Conservation (phyloP, 1,140 invertebrate genomes). For the Gonatopus flavifemur region DNA sequence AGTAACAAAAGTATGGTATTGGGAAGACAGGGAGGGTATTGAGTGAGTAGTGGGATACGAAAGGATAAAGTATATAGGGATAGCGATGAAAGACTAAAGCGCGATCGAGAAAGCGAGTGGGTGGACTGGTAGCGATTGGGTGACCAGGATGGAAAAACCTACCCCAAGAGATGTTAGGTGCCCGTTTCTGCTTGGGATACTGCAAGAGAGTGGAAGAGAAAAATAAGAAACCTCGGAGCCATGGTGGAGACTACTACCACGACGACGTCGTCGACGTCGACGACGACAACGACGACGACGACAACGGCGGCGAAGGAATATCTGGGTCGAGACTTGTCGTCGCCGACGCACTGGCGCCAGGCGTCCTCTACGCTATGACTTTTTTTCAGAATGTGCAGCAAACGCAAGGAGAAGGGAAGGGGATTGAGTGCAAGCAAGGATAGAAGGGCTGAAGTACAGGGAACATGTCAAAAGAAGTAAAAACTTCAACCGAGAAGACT, state of each 20-base stretch:
- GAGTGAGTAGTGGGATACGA: too few species aligned
- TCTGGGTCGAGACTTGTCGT: slow-evolving; percentile 56
- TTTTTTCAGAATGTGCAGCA: slow-evolving; percentile 32
- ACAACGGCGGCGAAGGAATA: slow-evolving; percentile 38
- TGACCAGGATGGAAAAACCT: slow-evolving; percentile 38
- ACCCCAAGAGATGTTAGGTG: slow-evolving; percentile 35
- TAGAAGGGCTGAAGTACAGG: slow-evolving; percentile 10
- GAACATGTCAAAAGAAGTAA: slow-evolving; percentile 28
- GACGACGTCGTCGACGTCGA: slow-evolving; percentile 21
- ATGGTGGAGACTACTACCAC: slow-evolving; percentile 34
- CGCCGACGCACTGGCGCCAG: slow-evolving; percentile 53
- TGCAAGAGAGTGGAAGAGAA: slow-evolving; percentile 41
- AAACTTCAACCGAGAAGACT: slow-evolving; percentile 12
- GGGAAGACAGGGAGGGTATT: too few species aligned
- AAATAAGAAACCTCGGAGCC: slow-evolving; percentile 44
- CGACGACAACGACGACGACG: slow-evolving; percentile 25
- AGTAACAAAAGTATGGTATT: too few species aligned
- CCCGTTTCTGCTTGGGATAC: background rate
- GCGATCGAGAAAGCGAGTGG: background rate
- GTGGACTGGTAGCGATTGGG: slow-evolving; percentile 6
- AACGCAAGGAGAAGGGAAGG: slow-evolving; percentile 10
- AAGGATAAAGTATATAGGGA: too few species aligned
- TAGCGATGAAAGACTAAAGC: too few species aligned
- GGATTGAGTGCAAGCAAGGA: too few species aligned
- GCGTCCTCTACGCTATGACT: slow-evolving; percentile 42